These are phyloP conservation scores for Oikopleura dioica DNA, from an alignment of 23 tunicate species.

Conservation along the genomic window DNA sequence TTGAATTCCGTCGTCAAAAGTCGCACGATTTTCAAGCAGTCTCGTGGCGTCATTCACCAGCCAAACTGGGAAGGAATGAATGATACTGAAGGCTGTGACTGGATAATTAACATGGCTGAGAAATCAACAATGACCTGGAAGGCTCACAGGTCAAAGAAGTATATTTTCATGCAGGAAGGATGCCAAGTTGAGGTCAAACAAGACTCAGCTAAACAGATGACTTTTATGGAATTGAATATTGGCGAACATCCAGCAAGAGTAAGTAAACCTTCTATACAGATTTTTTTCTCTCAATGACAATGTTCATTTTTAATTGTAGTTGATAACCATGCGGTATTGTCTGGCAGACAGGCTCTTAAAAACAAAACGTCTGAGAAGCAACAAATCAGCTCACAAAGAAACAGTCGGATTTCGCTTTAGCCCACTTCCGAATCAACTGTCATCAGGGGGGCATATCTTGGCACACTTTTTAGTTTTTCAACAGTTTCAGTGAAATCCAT, in stretches of 20 bases:
- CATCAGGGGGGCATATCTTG: too few relatives aligned
- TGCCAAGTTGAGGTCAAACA: not conserved
- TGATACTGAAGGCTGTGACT: not conserved
- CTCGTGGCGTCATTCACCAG: too few relatives aligned
- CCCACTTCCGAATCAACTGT: conserved; percentile 5
- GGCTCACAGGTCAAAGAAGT: not conserved
- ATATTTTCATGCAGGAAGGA: not conserved
- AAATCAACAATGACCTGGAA: conserved; percentile 9
- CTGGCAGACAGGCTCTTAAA: not conserved
- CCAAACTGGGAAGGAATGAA: conserved; percentile 4
- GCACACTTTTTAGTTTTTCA: too few relatives aligned
- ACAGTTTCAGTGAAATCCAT: too few relatives aligned
- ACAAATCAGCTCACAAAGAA: not conserved
- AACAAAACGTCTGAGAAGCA: not conserved
- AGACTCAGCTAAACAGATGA: not conserved
- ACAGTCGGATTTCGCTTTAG: not conserved
- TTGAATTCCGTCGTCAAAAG: too few relatives aligned
- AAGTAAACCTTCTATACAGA: not conserved
- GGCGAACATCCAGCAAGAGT: conserved; percentile 1
- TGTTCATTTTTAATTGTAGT: too few relatives aligned
- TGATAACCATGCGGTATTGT: conserved; percentile 4
- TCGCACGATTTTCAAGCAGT: too few relatives aligned
- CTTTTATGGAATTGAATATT: not conserved
- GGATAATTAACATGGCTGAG: not conserved
- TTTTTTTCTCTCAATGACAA: not conserved